A percentile compares a stretch with the other conserved stretches of the same genome.
These are phyloP conservation scores for Montipora sp. DNA, from an alignment of 64 coral and sea anemone genomes.

Conservation along the genomic window DNA sequence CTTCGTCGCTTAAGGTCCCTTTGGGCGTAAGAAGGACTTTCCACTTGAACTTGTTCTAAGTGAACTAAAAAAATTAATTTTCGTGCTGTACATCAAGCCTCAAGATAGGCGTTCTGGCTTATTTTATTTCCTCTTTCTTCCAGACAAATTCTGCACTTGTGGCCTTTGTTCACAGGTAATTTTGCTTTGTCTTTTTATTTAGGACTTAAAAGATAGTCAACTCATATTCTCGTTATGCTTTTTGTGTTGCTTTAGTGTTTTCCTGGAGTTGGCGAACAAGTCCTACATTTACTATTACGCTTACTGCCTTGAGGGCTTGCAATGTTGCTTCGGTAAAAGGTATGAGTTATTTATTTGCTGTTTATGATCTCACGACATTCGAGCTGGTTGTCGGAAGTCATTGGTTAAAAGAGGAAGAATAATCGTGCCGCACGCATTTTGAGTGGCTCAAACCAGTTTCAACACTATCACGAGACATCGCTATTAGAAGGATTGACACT, in stretches of 20 bases:
- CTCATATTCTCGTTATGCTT: background rate
- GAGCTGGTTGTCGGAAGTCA: background rate
- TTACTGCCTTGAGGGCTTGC: slow-evolving; percentile 59
- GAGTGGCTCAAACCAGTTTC: no score
- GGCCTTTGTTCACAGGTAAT: slow-evolving; percentile 83
- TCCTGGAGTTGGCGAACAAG: slow-evolving; percentile 86
- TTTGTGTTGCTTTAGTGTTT: slow-evolving; percentile 63
- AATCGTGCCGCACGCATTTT: no score
- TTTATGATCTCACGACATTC: background rate
- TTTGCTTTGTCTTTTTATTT: background rate
- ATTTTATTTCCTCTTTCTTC: background rate
- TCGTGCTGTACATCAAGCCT: background rate
- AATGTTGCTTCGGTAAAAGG: slow-evolving; percentile 56
- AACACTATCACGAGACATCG: no score
- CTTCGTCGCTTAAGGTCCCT: no score
- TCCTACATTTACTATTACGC: slow-evolving; percentile 81
- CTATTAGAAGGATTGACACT: no score
- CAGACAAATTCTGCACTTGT: slow-evolving; percentile 75
- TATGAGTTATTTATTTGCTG: background rate
- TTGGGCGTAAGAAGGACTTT: no score
- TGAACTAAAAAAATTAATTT: no score
- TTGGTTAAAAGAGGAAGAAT: background rate
- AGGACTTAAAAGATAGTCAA: no score
- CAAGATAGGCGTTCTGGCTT: background rate
- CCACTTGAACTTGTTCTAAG: no score